Evolutionary conservation across 2,888 invertebrate genomes (phyloP), one percentile per base, ranked within the genome.

Genomic region (Campopleginae sp.): DNA sequence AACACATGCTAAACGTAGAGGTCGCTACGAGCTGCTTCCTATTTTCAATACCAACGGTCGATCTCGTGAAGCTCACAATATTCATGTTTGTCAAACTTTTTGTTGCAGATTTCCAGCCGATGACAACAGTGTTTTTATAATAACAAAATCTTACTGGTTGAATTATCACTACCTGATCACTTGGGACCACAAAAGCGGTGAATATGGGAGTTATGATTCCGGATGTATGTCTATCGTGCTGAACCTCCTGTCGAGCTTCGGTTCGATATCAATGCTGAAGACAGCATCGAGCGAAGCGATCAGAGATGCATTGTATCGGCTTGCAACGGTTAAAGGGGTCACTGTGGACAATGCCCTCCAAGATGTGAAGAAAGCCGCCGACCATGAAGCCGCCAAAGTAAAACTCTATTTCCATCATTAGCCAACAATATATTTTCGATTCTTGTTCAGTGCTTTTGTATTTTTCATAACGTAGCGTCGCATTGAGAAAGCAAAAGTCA

Each of bases 101-200:
- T n/a, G 38, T 94, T 92, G 48, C 90, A 97, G 96, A 91, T 96
- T 94, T 86, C 96, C 96, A 0, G 94, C 95, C 2, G 97, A 97
- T 88, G 96, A 97, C 4, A 97, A 97, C 92, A 94, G 96, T 86
- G 96, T 97, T 10, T 98, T 98, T 92, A 93, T 98, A 71, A 92
- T 97, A 5, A 95, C 95, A 4, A 97, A 96, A 92, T 96, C 96
- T 2, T 96, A 96, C 91, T 98, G 98, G 98, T 96, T 96, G 0
- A 96, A 96, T 85, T 98, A 97, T 91, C 98, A 98, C 91, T 97
- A 98, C 89, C 91, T 97, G 31, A 92, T 97, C 31, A 97, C 97
- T 0, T 96, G 96, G 94, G 98, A 98, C 90, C 98, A 97, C 94
- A 97, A 97, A 90, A 96, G 96, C n/a, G 96, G 97, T 10, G 98